Conservation (phyloP, 2,113 vertebrate species). For the Otocyon megalotis region DNA sequence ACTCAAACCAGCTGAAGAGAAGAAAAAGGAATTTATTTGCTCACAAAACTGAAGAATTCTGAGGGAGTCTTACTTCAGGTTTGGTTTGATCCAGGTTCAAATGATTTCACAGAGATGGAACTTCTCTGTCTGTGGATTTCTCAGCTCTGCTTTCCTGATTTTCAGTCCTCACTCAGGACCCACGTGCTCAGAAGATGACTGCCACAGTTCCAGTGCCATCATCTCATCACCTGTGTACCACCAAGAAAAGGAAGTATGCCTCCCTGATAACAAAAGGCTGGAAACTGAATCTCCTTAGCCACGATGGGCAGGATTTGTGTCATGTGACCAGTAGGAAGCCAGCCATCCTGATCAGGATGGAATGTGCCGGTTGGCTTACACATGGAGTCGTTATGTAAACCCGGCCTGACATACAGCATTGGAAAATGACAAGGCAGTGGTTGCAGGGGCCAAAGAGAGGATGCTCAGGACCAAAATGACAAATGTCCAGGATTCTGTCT, state of each 20-base stretch:
- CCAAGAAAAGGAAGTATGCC: neutral
- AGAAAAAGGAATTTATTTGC: neutral
- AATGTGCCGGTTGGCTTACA: neutral
- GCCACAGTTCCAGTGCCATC: neutral
- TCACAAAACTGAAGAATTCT: neutral
- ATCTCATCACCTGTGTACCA: neutral
- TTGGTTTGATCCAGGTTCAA: conserved; percentile 49
- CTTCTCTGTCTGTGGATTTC: neutral
- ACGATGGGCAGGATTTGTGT: neutral
- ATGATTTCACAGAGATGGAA: neutral
- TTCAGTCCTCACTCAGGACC: neutral
- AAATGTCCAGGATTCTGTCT: neutral
- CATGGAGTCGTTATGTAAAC: neutral
- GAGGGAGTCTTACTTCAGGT: conserved; percentile 5
- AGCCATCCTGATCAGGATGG: neutral
- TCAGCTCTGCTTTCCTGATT: neutral
- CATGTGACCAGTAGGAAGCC: neutral
- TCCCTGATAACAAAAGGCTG: neutral
- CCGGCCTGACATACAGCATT: neutral
- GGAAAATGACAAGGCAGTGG: neutral
- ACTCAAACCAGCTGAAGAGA: conserved; percentile 23
- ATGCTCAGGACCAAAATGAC: neutral
- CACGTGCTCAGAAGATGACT: neutral
- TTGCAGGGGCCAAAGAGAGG: neutral
- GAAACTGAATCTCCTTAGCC: neutral